Base-by-base conservation (phyloP, 2,113 vertebrate species). In the Nycticorax nycticorax region DNA sequence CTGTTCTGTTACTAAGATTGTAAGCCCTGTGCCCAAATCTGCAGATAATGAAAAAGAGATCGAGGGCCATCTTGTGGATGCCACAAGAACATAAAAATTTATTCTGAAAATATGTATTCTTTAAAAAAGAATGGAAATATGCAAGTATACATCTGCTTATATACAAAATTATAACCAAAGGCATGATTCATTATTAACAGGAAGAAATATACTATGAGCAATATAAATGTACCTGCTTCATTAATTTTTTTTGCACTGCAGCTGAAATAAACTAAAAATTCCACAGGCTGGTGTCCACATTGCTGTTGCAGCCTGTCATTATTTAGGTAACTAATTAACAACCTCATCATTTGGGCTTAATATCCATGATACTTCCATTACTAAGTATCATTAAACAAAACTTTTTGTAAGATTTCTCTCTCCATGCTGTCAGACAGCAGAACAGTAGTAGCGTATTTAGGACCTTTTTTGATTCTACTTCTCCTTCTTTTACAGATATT, bases 261-360 rank as follows among this genome's bases (percentile, higher is more conserved):
- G 15, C 22, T 41, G 41, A 82, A 72, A 28, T 33, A 56, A 50
- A n/a, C 24, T 23, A 50, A n/a, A 66, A 85, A 56, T 32, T 76
- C 28, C 6, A 18, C 3, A 4, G 4, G 27, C 0, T 0, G 33
- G 27, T 27, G 10, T 21, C 45, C 20, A 24, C 39, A 12, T 17
- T 28, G 6, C 28, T 39, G 10, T 53, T 50, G 20, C 2, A 17
- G 17, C 19, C 48, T 33, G 30, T 41, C 12, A 20, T 32, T 62
- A 48, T 24, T 27, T 53, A 63, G 20, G 21, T 14, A 67, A 39
- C 19, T 55, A 75, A 27, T 8, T 47, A 66, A n/a, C 21, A 28
- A 9, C 7, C 13, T 60, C 12, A 8, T 14, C 26, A 60, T 66
- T 64, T 66, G 28, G 50, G 8, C 13, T 64, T 52, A 48, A 33